Base-by-base conservation (phyloP, 1,140 invertebrate genomes). In the Microplitis demolitor region DNA sequence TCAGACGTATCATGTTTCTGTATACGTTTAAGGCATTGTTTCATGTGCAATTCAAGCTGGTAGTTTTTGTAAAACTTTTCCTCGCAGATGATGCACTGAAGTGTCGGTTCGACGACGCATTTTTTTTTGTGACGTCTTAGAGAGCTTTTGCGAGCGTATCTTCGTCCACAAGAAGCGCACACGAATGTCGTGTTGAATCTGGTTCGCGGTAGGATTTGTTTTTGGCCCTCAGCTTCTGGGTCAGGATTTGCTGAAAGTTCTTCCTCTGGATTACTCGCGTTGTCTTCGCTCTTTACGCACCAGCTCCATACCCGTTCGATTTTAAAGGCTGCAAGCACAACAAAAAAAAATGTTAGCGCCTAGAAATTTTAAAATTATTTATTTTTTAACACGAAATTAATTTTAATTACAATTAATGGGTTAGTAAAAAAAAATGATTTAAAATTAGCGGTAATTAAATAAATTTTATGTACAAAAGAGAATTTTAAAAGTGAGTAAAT, bases 1-100 rank as follows among this genome's bases (percentile, higher is more conserved):
- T 14, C 13, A 54, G 16, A 50, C 6, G 33, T 35, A 58, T n/a
- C 53, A 35, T 4, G 4, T 34, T 1, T 53, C 54, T 45, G 34
- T 39, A 64, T n/a, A 64, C 33, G 51, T 39, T 51, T 39, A 37
- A 64, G 37, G 37, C 61, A n/a, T 35, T 61, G 35, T 11, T 69
- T 13, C 54, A 50, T 74, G 64, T 51, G 45, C 39, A 0, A 0
- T 11, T 9, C 66, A 24, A 53, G 64, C 45, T 62, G 67, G 56
- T 51, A 64, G 45, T 71, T 76, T 34, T 71, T 58, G 33, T 63
- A 73, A 53, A 76, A 76, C 35, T 31, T 71, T 64, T 51, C 58
- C 0, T 53, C 45, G 13, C 76, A 77, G 9, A 73, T 50, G 4
- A 56, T 8, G 13, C 76, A 77, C 16, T 63, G 24, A 11, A 61